Percentiles rank a stretch among this genome's conserved stretches.
Conservation (phyloP, 2,888 invertebrate species). For the Caenorhabditis imperialis region DNA sequence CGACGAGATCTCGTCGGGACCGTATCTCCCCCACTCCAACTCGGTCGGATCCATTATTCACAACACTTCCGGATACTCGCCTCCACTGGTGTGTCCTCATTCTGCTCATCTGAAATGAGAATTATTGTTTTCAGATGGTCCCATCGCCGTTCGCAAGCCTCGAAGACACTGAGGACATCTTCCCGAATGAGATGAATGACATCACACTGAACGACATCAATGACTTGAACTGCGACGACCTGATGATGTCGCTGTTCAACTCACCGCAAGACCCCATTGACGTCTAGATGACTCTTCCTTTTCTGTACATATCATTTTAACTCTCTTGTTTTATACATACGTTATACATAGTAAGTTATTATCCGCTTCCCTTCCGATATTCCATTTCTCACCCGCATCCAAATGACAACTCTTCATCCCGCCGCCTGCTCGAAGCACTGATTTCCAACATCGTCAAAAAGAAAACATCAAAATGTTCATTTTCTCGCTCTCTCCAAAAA, state of each 20-base stretch:
- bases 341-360: conserved; percentile 50
- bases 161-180: conserved; percentile 25
- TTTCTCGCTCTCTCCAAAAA: conserved; percentile 23
- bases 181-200: conserved; percentile 20
- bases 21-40: conserved; percentile 47
- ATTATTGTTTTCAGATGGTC: conserved; percentile 22
- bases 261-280: neutral
- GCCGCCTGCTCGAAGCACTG: conserved; percentile 30
- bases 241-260: conserved; percentile 10
- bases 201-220: conserved; percentile 14
- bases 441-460: conserved; percentile 14
- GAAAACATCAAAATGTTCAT: neutral
- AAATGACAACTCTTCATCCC: conserved; percentile 32
- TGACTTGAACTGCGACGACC: conserved; percentile 37
- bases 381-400: conserved; percentile 29
- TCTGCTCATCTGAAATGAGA: neutral
- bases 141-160: conserved; percentile 30
- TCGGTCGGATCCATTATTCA: conserved; percentile 57
- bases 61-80: conserved; percentile 57
- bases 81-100: conserved; percentile 40
- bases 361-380: neutral
- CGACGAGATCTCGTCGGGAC: conserved; percentile 31
- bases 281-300: conserved; percentile 13
- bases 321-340: conserved; percentile 31
- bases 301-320: neutral